These are phyloP conservation scores for Lepeophtheirus salmonis DNA, from an alignment of 1,140 invertebrate species.

Conservation along the genomic window DNA sequence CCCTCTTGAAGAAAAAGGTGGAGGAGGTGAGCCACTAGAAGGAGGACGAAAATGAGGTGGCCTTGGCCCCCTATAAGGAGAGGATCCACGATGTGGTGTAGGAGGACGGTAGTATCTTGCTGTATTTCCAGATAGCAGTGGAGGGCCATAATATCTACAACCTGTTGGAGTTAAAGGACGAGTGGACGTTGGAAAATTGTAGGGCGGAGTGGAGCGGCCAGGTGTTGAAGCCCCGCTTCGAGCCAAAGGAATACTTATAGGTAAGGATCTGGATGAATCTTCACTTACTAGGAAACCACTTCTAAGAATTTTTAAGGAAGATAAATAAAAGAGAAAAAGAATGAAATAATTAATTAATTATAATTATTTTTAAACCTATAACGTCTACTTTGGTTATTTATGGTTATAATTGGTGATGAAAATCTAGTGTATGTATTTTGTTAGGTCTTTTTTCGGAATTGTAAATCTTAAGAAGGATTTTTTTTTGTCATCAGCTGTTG, in stretches of 20 bases:
- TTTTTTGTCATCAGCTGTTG: too few relatives aligned
- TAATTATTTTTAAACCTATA: too few relatives aligned
- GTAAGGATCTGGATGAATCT: not conserved
- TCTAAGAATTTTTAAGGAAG: too few relatives aligned
- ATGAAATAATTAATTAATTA: too few relatives aligned
- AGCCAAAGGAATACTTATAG: not conserved
- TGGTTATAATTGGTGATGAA: too few relatives aligned
- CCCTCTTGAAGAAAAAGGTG: not conserved
- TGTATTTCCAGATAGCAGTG: too few relatives aligned
- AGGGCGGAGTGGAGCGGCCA: not conserved
- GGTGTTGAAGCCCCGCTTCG: not conserved
- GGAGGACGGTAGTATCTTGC: not conserved
- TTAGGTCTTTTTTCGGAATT: too few relatives aligned
- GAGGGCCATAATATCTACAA: not conserved
- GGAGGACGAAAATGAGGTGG: not conserved
- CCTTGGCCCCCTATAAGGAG: not conserved
- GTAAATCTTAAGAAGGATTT: too few relatives aligned
- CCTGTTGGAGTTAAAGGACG: not conserved
- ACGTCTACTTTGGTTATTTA: too few relatives aligned
- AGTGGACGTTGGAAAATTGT: too few relatives aligned
- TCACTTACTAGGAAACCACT: not conserved
- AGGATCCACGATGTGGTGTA: not conserved
- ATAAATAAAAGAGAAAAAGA: not conserved
- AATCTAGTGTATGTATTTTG: too few relatives aligned
- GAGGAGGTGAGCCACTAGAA: not conserved